Conservation (phyloP, 1,140 invertebrate species). For the Vanessa atalanta region DNA sequence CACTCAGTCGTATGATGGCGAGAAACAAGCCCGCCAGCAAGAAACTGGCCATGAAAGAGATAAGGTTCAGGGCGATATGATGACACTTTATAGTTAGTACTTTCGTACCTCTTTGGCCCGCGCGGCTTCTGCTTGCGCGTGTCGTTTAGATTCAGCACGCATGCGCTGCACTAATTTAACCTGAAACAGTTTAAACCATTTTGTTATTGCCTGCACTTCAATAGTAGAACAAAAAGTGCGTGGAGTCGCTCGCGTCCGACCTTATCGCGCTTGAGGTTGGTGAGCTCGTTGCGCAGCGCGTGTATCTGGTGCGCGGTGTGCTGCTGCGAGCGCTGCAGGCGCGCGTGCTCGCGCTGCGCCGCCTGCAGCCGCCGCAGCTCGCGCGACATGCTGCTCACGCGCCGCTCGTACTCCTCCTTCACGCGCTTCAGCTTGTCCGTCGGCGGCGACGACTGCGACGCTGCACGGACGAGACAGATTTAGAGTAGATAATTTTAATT, state of each 20-base stretch:
- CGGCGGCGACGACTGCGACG: conserved; percentile 77
- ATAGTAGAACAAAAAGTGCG: neutral
- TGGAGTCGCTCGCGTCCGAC: conserved; percentile 78
- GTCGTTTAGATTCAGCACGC: conserved; percentile 92
- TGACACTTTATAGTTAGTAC: neutral
- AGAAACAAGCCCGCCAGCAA: too few species aligned
- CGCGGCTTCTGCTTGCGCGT: conserved; percentile 88
- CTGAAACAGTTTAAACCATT: conserved; percentile 61
- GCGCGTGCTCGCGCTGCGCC: conserved; percentile 94
- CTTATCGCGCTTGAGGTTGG: conserved; percentile 94
- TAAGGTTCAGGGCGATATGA: neutral
- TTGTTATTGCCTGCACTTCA: neutral
- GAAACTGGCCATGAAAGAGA: too few species aligned
- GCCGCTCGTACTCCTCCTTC: conserved; percentile 94
- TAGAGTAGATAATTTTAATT: too few species aligned
- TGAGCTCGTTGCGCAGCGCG: conserved; percentile 89
- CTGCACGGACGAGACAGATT: conserved; percentile 34
- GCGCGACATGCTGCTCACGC: conserved; percentile 90
- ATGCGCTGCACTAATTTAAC: conserved; percentile 96
- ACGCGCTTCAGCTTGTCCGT: conserved; percentile 92
- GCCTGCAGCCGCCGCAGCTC: conserved; percentile 94
- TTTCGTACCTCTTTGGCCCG: conserved; percentile 84
- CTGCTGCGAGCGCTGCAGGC: conserved; percentile 90
- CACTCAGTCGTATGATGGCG: too few species aligned
- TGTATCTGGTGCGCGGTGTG: conserved; percentile 91